Base-by-base conservation (phyloP, 2,113 vertebrate genomes). In the Crocuta crocuta region DNA sequence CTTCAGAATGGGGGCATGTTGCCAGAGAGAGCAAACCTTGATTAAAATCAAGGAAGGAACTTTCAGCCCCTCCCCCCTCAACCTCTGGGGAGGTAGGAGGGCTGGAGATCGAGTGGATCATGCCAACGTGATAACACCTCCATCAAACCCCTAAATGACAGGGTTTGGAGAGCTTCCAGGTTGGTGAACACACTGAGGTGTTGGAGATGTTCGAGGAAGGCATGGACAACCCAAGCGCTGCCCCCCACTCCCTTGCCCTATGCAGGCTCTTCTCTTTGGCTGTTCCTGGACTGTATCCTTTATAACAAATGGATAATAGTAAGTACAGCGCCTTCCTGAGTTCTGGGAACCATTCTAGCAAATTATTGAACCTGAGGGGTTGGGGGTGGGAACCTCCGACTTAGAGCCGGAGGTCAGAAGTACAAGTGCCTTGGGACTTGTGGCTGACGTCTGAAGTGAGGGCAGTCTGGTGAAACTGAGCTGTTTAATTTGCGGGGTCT, bases 1-100 rank as follows among this genome's bases (percentile, higher is more conserved):
- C 63, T 83, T 89, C 31, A 70, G 74, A 48, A 71, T 24, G 13
- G 39, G 5, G 7, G 23, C 16, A 0, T 17, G 7, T 66, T 58
- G 35, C 33, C 61, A 81, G 70, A 89, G 91, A 81, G 76, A 80
- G 24, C n/a, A 91, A 95, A 93, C 68, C 26, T 63, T 93, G n/a
- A 43, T 55, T 63, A 53, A 82, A 96, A 73, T 45, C 17, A 39
- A 39, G 39, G 39, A 39, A 39, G 39, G 35, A 86, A 89, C 1
- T 92, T 86, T 90, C 26, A 92, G 33, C 2, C 28, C 7, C 0
- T 45, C 11, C 12, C n/a, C 16, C 16, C 7, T 17, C 21, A 92
- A 21, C 11, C 35, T 85, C 43, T 28, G 5, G 26, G 31, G 35
- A 91, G 7, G 5, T 4, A 2, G 11, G 4, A 65, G 33, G 10